A percentile compares a stretch with the other conserved stretches of the same genome.
phyloP scores from a whole-genome alignment of 2,113 vertebrate genomes.

The Hiodon tergisus region DNA sequence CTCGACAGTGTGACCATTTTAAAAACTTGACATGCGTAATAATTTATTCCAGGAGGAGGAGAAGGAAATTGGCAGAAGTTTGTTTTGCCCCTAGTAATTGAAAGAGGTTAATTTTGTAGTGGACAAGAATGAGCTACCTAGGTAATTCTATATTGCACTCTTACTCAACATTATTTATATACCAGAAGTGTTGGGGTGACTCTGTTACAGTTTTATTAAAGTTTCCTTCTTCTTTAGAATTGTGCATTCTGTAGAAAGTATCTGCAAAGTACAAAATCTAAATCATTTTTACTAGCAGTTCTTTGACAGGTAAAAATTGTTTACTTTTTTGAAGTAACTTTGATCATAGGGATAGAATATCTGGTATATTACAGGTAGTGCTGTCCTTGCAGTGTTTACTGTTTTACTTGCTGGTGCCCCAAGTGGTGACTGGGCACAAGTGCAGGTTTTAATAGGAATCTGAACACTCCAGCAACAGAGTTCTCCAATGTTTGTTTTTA shows the following conservation, averaged over 20 bases:
- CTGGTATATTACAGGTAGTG: neutral
- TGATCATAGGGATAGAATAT: neutral
- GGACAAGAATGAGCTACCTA: slow-evolving; percentile 32
- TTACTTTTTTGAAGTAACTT: neutral
- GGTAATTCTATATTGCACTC: slow-evolving; percentile 13
- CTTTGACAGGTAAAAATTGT: neutral
- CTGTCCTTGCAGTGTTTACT: neutral
- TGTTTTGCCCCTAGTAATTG: slow-evolving; percentile 41
- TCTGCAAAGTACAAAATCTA: no score
- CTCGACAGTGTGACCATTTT: neutral
- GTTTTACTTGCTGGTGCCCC: neutral
- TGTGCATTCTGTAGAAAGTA: no score
- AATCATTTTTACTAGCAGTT: neutral
- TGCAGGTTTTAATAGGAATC: neutral
- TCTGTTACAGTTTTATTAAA: no score
- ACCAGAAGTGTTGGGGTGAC: no score
- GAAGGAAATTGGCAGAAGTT: neutral
- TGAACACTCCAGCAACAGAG: neutral
- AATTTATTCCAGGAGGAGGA: no score
- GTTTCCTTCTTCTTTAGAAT: no score
- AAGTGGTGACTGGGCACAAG: neutral
- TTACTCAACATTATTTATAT: slow-evolving; percentile 48
- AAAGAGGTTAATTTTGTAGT: slow-evolving; percentile 22
- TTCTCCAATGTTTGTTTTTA: no score
- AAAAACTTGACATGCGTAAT: no score